Base-by-base conservation (phyloP, 2,113 vertebrate genomes). In the Phalacrocorax carbo region DNA sequence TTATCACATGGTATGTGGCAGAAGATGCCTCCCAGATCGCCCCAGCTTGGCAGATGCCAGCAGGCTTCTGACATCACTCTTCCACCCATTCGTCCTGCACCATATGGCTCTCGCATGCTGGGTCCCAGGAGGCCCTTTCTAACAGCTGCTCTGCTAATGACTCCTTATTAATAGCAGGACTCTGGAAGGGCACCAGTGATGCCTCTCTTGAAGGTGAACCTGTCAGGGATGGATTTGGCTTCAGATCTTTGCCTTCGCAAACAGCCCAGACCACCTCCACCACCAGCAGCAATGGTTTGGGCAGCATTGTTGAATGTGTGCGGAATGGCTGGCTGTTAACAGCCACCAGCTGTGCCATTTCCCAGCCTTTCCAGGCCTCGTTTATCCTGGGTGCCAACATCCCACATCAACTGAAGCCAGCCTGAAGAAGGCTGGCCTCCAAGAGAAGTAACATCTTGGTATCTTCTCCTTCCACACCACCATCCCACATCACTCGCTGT, bases 271-370 rank as follows among this genome's bases (percentile, higher is more conserved):
- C 49, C 42, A 34, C 60, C 61, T 57, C 34, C 18, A 17, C 11
- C 17, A 1, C 5, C 1, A 0, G 22, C 83, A 65, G 77, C 0
- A 1, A 18, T 10, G 55, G 79, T 25, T 77, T 62, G 70, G 40
- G 46, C 0, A 1, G n/a, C 72, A 34, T 10, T 3, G 2, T 14
- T 51, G 0, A 1, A 46, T 0, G 1, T 7, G 54, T 54, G 49
- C 66, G 44, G 44, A 58, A 20, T 1, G 4, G 30, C 29, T 65
- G 62, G n/a, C 7, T n/a, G 14, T 30, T 60, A 55, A 55, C 29
- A 30, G 38, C 52, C 75, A 68, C 10, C 3, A 4, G 15, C 2
- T 17, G 3, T 23, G 29, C 42, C 21, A 68, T 30, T 42, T 30
- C 27, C 54, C 52, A 86, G 44, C 52, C 11, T 9, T 58, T 73